phyloP scores from a whole-genome alignment of 2,888 invertebrate species.

The Stramonita haemastoma region DNA sequence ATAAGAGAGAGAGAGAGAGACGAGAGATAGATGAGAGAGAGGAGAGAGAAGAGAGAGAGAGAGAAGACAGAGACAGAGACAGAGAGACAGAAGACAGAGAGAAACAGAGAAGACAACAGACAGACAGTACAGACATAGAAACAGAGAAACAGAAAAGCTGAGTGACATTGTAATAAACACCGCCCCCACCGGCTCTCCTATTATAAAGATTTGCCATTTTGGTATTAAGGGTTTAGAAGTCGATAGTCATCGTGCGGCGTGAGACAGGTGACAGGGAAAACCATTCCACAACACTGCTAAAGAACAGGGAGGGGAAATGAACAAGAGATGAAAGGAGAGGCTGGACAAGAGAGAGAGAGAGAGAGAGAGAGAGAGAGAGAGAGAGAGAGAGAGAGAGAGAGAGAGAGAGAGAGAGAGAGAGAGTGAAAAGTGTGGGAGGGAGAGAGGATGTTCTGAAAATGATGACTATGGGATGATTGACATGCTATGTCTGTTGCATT shows the following conservation, averaged over 20 bases:
- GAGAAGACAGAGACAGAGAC: neutral
- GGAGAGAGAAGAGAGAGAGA: neutral
- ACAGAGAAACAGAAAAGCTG: neutral
- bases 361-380: neutral
- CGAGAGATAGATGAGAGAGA: too few species aligned
- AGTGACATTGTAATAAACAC: neutral
- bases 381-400: slow-evolving; percentile 1
- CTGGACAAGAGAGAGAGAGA: neutral
- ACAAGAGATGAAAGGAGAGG: neutral
- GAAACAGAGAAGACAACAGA: neutral
- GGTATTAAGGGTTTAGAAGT: neutral
- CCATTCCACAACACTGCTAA: neutral
- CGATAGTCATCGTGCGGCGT: neutral
- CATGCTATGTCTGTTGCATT: too few species aligned
- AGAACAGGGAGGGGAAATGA: neutral
- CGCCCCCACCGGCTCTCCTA: neutral
- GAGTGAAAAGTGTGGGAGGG: neutral
- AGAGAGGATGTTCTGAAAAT: too few species aligned
- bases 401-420: neutral
- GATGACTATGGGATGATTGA: too few species aligned
- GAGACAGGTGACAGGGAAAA: neutral
- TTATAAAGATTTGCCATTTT: neutral
- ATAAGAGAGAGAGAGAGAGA: neutral
- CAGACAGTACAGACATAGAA: neutral
- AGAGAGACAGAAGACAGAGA: neutral